A percentile compares a stretch with the other conserved stretches of the same genome.
Evolutionary conservation across 1,140 invertebrate species (phyloP).

Genomic region (Pentalonia nigronervosa): DNA sequence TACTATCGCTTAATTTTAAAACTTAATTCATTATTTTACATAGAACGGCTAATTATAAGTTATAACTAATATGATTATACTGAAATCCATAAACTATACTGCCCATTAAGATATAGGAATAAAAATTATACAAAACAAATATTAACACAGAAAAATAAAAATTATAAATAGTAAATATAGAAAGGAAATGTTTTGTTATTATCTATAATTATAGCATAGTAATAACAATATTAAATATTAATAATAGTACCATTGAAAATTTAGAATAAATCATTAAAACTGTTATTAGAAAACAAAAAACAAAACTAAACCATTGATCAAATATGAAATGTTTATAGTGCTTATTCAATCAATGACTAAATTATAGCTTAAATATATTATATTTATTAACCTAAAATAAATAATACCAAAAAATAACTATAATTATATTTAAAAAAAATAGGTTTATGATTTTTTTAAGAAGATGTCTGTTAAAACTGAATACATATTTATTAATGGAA

Average conservation of each 20-base stretch:
- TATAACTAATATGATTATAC: neutral
- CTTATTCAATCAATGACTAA: neutral
- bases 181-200: neutral
- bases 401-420: neutral
- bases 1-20: conserved; percentile 21
- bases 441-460: neutral
- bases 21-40: neutral
- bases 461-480: neutral
- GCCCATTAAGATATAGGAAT: neutral
- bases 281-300: neutral
- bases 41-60: neutral
- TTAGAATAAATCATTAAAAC: neutral
- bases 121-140: conserved; percentile 19
- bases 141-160: conserved; percentile 21
- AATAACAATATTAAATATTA: conserved; percentile 7
- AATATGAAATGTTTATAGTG: neutral
- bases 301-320: neutral
- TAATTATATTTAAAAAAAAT: neutral
- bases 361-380: neutral
- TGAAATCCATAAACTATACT: conserved; percentile 4
- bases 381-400: neutral
- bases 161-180: neutral
- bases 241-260: neutral
- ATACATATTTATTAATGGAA: neutral
- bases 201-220: neutral